Evolutionary conservation across 2,888 invertebrate species (phyloP).

Genomic region (Ceramica pisi): DNA sequence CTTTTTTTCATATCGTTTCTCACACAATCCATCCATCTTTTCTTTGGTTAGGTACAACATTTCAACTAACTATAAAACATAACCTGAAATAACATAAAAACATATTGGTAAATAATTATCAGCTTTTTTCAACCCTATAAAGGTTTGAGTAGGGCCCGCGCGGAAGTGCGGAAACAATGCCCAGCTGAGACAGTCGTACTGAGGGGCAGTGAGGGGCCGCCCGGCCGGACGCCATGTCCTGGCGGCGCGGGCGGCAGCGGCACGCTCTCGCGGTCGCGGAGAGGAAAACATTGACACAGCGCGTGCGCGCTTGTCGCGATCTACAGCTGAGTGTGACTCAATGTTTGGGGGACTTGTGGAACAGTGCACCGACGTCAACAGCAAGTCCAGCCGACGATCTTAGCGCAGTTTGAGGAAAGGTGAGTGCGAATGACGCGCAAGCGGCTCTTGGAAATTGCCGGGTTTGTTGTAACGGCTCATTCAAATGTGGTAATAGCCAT

Average conservation of each 20-base stretch:
- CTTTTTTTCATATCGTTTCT: too few species aligned
- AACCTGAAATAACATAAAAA: too few species aligned
- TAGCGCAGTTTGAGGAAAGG: constrained; percentile 36
- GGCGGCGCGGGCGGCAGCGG: too few species aligned
- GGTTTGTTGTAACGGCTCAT: constrained; percentile 19
- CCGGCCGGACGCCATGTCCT: too few species aligned
- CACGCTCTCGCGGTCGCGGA: background rate
- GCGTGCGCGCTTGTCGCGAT: background rate
- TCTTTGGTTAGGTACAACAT: too few species aligned
- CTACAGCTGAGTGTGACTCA: constrained; percentile 3
- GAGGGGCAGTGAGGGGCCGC: too few species aligned
- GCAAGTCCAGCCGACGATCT: constrained; percentile 17
- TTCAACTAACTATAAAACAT: too few species aligned
- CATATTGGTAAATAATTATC: too few species aligned
- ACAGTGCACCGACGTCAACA: constrained; percentile 20
- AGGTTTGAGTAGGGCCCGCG: background rate
- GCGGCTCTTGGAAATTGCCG: constrained; percentile 1
- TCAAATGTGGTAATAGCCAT: constrained; percentile 6
- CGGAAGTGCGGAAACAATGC: background rate
- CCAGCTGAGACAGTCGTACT: background rate
- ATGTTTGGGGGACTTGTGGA: background rate
- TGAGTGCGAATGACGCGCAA: constrained; percentile 33
- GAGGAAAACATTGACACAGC: constrained; percentile 31
- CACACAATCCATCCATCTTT: too few species aligned
- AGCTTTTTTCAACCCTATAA: too few species aligned